Percentiles rank a stretch among this genome's conserved stretches.
Conservation (phyloP, 2,888 invertebrate species). For the Drosophila recens region DNA sequence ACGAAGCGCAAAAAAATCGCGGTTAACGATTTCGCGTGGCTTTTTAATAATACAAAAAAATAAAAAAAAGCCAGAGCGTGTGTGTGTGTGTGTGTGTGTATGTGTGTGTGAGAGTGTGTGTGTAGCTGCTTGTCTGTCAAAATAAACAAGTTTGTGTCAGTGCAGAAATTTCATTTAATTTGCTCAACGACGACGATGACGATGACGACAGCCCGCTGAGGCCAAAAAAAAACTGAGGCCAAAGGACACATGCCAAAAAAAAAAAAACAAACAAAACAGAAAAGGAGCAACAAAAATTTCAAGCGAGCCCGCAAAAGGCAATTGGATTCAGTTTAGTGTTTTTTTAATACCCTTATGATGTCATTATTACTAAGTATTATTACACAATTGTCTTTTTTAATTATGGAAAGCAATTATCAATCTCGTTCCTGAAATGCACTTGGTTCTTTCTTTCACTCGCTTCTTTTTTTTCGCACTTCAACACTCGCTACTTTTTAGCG, state of each 20-base stretch:
- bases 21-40: constrained; percentile 72
- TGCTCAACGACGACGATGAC: constrained; percentile 68
- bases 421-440: background rate
- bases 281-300: background rate
- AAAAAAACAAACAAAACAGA: constrained; percentile 2
- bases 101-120: constrained; percentile 13
- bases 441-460: background rate
- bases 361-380: background rate
- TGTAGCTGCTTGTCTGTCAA: constrained; percentile 74
- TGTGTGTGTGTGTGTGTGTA: constrained; percentile 2
- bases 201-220: constrained; percentile 44
- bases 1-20: constrained; percentile 57
- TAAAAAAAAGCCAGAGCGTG: background rate
- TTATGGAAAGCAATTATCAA: background rate
- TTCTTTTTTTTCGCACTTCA: background rate
- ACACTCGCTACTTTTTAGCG: background rate
- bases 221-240: background rate
- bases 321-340: background rate
- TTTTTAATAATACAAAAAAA: constrained; percentile 48
- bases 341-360: constrained; percentile 8
- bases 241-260: constrained; percentile 1
- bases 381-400: background rate
- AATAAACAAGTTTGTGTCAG: constrained; percentile 84
- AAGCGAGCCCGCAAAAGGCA: background rate
- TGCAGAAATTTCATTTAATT: constrained; percentile 84